Evolutionary conservation across 2,888 invertebrate species (phyloP).

Genomic region (Callinectes sapidus): DNA sequence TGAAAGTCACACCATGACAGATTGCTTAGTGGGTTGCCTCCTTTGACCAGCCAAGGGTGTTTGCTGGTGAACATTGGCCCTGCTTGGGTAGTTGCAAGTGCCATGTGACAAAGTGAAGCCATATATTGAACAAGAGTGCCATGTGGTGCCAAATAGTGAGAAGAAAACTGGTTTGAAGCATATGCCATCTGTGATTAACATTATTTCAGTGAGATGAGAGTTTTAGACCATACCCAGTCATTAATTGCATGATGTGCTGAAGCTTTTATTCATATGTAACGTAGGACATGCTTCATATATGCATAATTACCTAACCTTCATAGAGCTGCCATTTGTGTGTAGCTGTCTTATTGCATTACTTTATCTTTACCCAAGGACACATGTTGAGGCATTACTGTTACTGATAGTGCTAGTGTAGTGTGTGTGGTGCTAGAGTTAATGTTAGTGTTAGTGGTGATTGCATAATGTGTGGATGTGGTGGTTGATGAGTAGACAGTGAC

Average conservation of each 20-base stretch:
- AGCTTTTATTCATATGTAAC: background rate
- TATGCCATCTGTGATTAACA: conserved; percentile 22
- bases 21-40: background rate
- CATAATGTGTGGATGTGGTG: background rate
- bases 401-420: background rate
- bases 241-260: background rate
- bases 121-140: conserved; percentile 8
- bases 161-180: background rate
- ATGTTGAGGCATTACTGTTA: background rate
- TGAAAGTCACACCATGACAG: background rate
- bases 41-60: background rate
- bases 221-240: conserved; percentile 4
- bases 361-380: background rate
- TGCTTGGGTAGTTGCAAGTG: background rate
- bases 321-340: background rate
- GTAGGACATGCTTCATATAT: background rate
- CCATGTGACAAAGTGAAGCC: background rate
- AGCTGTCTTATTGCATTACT: background rate
- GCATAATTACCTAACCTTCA: background rate
- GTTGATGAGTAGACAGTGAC: background rate
- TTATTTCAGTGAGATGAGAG: background rate
- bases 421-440: background rate
- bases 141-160: background rate
- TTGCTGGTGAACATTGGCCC: background rate
- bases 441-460: background rate